Evolutionary conservation across 2,113 vertebrate species (phyloP), one percentile per base, ranked within the genome.

Genomic region (Triplophysa tibetana): DNA sequence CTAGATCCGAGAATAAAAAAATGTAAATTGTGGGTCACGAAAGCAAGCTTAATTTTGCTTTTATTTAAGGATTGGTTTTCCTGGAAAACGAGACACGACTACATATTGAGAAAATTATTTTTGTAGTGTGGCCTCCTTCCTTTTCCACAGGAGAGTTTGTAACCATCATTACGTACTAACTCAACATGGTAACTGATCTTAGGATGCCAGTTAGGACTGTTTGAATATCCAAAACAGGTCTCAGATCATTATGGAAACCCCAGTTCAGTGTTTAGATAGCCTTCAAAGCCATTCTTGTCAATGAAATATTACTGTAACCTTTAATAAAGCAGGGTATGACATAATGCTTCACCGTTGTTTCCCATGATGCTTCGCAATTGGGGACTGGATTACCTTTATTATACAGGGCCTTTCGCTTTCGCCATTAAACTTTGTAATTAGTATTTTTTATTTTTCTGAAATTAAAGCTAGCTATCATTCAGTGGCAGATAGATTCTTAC

Each of bases 401-500:
- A 38, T 54, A 77, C 68, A 69, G 62, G 67, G 63, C 70, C 65
- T 62, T 38, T 26, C 23, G 58, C 54, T 80, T 62, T 66, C 45
- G 48, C 52, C 48, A 69, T 58, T 70, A 66, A 70, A 66, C 72
- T 64, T 60, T 80, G 54, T 72, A 56, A 68, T 58, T 61, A 70
- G 60, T 80, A 19, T 70, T 13, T 70, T 78, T n/a, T 66, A 61
- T 69, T 63, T 83, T 75, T 75, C 17, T 64, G 23, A 76, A 65
- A 76, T 52, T 41, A 65, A 73, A 69, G 50, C 58, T 61, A 81
- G 70, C 23, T 78, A 66, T 84, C 56, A 82, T 79, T 83, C 77
- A 72, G 72, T 79, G 76, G 64, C 70, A 66, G 56, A 76, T 54
- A 65, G 63, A 77, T 56, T 77, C 60, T 80, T 77, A 75, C 74